Evolutionary conservation across 2,113 vertebrate genomes (phyloP).

Genomic region (Zootoca vivipara): DNA sequence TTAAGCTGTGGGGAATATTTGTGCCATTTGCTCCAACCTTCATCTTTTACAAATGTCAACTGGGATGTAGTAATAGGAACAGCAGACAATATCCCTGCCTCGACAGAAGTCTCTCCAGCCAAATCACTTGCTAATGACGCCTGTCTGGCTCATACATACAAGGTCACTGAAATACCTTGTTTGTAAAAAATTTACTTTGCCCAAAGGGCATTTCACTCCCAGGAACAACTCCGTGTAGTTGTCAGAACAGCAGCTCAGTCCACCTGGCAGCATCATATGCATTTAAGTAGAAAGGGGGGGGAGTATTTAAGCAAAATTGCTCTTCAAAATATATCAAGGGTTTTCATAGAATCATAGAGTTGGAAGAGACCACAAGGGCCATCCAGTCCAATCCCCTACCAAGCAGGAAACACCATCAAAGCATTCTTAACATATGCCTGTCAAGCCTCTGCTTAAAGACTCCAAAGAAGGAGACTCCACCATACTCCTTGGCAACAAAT

Average conservation of each 20-base stretch:
- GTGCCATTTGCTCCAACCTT: slow-evolving; percentile 27
- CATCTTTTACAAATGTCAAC: not conserved
- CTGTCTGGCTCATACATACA: slow-evolving; percentile 23
- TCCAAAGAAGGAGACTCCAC: no score
- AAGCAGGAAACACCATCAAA: no score
- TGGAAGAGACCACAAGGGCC: no score
- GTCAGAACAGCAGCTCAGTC: slow-evolving; percentile 8
- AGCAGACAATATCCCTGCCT: slow-evolving; percentile 1
- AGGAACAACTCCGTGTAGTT: slow-evolving; percentile 8
- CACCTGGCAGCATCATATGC: not conserved
- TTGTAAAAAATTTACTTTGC: slow-evolving; percentile 42
- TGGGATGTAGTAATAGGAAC: slow-evolving; percentile 7
- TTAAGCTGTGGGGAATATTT: slow-evolving; percentile 13
- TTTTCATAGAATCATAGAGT: no score
- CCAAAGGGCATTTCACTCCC: slow-evolving; percentile 36
- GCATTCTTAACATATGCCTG: no score
- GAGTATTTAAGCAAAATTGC: slow-evolving; percentile 18
- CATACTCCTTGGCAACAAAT: no score
- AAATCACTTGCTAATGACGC: slow-evolving; percentile 23
- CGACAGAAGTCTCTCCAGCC: slow-evolving; percentile 27
- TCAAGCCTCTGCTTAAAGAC: no score
- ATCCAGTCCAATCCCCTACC: no score
- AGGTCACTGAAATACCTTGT: slow-evolving; percentile 43
- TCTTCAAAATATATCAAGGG: not conserved
- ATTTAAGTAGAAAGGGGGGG: not conserved